Evolutionary conservation across 2,797 vertebrate species (phyloP).

Genomic region (Spinus pinus): DNA sequence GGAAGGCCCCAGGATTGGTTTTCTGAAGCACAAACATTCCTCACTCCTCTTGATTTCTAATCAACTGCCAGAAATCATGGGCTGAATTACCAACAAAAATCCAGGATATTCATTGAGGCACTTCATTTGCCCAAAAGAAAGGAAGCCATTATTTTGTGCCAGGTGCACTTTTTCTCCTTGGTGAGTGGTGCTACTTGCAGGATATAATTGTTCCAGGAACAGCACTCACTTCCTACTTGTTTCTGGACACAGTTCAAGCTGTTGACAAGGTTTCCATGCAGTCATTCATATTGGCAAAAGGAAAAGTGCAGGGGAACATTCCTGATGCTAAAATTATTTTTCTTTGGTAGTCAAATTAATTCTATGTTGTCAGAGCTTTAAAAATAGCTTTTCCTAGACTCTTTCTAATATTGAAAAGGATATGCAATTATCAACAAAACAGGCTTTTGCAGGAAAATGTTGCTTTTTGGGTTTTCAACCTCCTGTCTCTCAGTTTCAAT

Average conservation of each 20-base stretch:
- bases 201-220: not conserved
- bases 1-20: not conserved
- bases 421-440: not conserved
- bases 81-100: not conserved
- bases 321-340: not conserved
- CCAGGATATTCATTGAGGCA: not conserved
- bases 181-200: not conserved
- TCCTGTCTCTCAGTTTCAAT: fast-evolving
- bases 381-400: not conserved
- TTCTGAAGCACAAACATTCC: not conserved
- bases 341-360: not conserved
- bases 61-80: not conserved
- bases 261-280: not conserved
- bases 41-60: not conserved
- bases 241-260: not conserved
- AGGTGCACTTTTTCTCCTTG: not conserved
- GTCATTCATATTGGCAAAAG: not conserved
- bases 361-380: not conserved
- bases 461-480: not conserved
- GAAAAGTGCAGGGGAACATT: not conserved
- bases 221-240: not conserved
- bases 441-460: not conserved
- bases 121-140: not conserved
- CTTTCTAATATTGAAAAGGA: not conserved
- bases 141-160: not conserved